Conservation (phyloP, 2,888 invertebrate genomes). For the Augochlorella aurata region DNA sequence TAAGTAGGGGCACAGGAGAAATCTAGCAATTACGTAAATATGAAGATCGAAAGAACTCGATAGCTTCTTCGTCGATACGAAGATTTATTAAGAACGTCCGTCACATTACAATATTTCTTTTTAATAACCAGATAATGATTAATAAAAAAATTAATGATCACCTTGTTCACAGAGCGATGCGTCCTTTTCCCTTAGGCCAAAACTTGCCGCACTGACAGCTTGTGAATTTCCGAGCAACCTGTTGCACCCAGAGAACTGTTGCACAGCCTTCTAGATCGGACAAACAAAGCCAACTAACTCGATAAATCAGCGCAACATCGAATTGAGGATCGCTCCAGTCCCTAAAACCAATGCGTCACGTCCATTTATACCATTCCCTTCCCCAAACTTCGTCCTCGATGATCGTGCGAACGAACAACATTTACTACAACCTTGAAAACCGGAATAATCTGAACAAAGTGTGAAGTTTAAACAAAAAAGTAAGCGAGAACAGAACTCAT, state of each 20-base stretch:
- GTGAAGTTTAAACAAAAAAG: neutral
- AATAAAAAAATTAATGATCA: neutral
- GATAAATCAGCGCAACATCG: neutral
- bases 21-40: slow-evolving; percentile 8
- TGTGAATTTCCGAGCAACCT: neutral
- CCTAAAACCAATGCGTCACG: neutral
- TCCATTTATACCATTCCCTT: neutral
- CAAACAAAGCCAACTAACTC: neutral
- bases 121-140: too few species aligned
- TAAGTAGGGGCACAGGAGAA: neutral
- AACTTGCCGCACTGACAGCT: neutral
- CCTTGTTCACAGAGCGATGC: neutral
- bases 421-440: neutral
- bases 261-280: neutral
- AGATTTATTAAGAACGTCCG: neutral
- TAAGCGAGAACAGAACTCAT: too few species aligned
- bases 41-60: neutral
- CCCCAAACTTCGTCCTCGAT: neutral
- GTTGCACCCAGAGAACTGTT: neutral
- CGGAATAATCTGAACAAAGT: neutral
- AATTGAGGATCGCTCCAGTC: neutral
- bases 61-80: neutral
- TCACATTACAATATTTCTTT: neutral
- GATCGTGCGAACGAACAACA: neutral
- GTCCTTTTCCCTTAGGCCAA: neutral